phyloP scores from a whole-genome alignment of 2,113 vertebrate species.

The Pithys albifrons region DNA sequence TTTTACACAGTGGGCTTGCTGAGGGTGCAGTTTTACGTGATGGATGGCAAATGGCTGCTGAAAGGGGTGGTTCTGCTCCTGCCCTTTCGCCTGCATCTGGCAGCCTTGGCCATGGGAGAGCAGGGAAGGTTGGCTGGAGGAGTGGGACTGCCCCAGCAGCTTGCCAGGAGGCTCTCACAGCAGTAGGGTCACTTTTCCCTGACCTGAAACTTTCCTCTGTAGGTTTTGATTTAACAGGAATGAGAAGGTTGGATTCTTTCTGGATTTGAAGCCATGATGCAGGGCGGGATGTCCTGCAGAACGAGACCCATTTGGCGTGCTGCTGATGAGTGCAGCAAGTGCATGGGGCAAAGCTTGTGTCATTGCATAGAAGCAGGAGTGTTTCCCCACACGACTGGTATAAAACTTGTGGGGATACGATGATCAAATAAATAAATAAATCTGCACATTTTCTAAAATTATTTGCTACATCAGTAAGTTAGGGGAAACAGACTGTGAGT shows the following conservation, averaged over 20 bases:
- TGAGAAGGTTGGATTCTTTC: neutral
- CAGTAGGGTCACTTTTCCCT: rapidly evolving
- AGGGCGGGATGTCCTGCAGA: neutral
- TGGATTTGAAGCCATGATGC: neutral
- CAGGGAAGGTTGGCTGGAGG: neutral
- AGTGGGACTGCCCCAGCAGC: neutral
- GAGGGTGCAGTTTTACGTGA: neutral
- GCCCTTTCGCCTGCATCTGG: neutral
- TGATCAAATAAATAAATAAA: neutral
- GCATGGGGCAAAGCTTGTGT: neutral
- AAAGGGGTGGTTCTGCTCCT: neutral
- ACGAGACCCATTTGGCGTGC: rapidly evolving
- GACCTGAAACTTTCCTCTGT: neutral
- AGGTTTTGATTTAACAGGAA: neutral
- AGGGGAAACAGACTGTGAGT: neutral
- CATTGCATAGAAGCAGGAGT: neutral
- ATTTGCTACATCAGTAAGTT: neutral
- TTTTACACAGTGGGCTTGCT: neutral
- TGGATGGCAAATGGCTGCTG: neutral
- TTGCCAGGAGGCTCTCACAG: neutral
- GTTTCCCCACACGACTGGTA: neutral
- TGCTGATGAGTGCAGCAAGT: neutral
- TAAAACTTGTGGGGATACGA: neutral
- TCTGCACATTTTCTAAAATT: neutral
- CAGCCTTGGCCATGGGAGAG: neutral